Conservation (phyloP, 2,888 invertebrate genomes). For the Tolmerus cingulatus region DNA sequence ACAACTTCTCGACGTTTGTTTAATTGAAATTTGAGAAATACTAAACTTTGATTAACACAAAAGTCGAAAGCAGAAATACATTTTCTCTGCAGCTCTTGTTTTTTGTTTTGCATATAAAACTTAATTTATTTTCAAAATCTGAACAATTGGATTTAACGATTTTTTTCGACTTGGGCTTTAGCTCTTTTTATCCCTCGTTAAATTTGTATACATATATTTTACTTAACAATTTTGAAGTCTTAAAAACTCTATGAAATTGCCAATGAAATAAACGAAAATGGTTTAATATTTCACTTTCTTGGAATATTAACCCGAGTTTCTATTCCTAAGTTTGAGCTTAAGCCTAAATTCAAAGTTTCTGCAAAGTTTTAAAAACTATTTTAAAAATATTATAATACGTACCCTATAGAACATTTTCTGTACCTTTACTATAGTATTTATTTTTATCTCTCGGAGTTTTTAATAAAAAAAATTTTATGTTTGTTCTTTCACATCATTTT, state of each 20-base stretch:
- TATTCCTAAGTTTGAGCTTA: too few relatives aligned
- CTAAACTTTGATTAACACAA: background rate
- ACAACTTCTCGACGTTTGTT: background rate
- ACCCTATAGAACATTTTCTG: too few relatives aligned
- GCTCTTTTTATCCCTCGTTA: background rate
- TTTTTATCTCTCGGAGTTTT: too few relatives aligned
- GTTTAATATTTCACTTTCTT: too few relatives aligned
- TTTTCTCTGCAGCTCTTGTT: background rate
- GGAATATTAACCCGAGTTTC: too few relatives aligned
- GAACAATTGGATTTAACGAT: background rate
- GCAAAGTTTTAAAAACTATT: too few relatives aligned
- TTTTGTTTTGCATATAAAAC: background rate
- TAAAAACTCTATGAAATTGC: background rate
- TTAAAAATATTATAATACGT: too few relatives aligned
- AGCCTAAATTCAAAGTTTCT: too few relatives aligned
- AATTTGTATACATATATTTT: background rate
- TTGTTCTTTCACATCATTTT: too few relatives aligned
- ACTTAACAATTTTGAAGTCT: too few relatives aligned
- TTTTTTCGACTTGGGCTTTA: background rate
- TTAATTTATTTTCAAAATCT: background rate
- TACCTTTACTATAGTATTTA: too few relatives aligned
- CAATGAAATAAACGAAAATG: background rate
- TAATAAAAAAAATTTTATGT: too few relatives aligned
- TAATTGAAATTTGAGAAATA: background rate
- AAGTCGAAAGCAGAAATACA: background rate